phyloP scores from a whole-genome alignment of 1,140 invertebrate species.

The Lasioglossum baleicum region DNA sequence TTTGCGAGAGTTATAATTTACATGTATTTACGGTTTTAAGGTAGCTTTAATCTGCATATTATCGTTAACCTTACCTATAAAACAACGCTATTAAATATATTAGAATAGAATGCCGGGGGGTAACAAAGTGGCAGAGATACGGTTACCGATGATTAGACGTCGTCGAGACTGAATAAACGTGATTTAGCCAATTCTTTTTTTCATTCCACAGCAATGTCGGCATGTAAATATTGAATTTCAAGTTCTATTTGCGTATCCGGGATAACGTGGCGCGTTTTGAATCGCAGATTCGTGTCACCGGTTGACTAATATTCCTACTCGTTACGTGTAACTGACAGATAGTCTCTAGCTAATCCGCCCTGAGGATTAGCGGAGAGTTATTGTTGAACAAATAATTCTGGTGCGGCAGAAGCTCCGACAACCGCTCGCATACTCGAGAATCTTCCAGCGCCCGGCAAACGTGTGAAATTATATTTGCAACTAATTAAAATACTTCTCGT shows the following conservation, averaged over 20 bases:
- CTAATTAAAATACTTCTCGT: neutral
- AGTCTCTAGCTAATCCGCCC: conserved; percentile 39
- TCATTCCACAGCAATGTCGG: neutral
- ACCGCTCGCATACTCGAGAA: conserved; percentile 12
- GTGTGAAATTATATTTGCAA: neutral
- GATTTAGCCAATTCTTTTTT: neutral
- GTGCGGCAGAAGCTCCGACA: conserved; percentile 14
- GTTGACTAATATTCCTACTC: conserved; percentile 48
- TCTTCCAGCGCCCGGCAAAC: neutral
- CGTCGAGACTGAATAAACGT: neutral
- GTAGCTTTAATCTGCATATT: neutral
- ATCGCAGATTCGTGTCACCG: conserved; percentile 24
- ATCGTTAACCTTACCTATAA: neutral
- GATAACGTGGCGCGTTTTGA: conserved; percentile 17
- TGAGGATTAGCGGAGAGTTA: conserved; percentile 48
- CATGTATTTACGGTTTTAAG: conserved; percentile 1
- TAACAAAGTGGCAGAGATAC: neutral
- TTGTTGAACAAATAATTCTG: conserved; percentile 46
- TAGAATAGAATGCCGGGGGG: neutral
- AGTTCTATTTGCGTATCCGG: conserved; percentile 27
- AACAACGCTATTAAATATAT: neutral
- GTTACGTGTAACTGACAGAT: conserved; percentile 46
- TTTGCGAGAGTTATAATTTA: conserved; percentile 24
- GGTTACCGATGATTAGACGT: neutral
- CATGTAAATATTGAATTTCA: conserved; percentile 22